Evolutionary conservation across 2,113 vertebrate species (phyloP).

Genomic region (Pseudonaja textilis): DNA sequence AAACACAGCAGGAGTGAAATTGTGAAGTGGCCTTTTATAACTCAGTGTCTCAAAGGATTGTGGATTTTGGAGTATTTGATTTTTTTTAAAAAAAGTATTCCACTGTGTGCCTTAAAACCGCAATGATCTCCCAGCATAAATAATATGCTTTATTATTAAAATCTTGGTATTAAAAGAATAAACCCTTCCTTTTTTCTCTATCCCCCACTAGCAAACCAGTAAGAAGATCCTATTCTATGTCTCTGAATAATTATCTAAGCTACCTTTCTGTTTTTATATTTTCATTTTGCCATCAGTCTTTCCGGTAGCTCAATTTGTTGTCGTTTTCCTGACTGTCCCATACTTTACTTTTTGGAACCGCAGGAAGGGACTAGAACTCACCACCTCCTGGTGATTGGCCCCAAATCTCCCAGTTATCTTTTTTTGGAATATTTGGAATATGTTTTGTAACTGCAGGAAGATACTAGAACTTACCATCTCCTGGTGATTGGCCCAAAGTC

Average conservation of each 20-base stretch:
- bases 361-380: too few relatives aligned
- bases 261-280: neutral
- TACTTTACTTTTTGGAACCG: constrained; percentile 1
- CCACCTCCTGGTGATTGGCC: too few relatives aligned
- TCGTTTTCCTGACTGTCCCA: neutral
- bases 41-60: neutral
- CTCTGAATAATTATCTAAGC: neutral
- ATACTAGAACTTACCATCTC: too few relatives aligned
- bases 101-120: constrained; percentile 8
- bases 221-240: neutral
- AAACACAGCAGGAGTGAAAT: constrained; percentile 17
- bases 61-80: constrained; percentile 37
- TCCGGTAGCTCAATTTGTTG: neutral
- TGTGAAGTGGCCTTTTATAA: constrained; percentile 42
- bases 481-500: too few relatives aligned
- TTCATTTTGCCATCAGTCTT: neutral
- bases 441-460: too few relatives aligned
- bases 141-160: constrained; percentile 16
- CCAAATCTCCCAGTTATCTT: too few relatives aligned
- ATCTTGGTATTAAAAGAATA: neutral
- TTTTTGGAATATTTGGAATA: too few relatives aligned
- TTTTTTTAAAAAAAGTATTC: neutral
- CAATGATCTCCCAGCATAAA: constrained; percentile 20
- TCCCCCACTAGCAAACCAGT: neutral
- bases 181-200: neutral